These are phyloP conservation scores for Silvanus unidentatus DNA, from an alignment of 2,888 invertebrate genomes.

Conservation along the genomic window DNA sequence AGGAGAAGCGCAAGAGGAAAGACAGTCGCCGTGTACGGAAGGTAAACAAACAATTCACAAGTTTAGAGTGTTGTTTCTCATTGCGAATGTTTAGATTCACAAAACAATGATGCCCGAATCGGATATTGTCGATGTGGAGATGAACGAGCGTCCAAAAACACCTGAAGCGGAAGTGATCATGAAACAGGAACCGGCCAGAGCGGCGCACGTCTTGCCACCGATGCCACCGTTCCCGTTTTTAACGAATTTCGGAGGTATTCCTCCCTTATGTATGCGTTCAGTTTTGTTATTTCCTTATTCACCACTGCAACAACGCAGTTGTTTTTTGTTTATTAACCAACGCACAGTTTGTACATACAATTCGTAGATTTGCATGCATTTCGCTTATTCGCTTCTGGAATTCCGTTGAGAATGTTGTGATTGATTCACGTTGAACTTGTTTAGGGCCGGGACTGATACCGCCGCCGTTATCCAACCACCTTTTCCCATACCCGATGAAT, in stretches of 20 bases:
- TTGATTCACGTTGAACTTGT: too few relatives aligned
- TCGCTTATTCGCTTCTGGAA: too few relatives aligned
- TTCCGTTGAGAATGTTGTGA: too few relatives aligned
- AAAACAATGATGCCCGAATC: slow-evolving; percentile 28
- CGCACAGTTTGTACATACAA: too few relatives aligned
- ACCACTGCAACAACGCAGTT: too few relatives aligned
- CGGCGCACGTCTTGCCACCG: slow-evolving; percentile 22
- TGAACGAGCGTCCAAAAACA: slow-evolving; percentile 41
- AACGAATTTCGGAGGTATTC: slow-evolving; percentile 46
- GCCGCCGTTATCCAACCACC: slow-evolving; percentile 51
- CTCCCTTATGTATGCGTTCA: slow-evolving; percentile 6
- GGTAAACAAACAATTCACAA: slow-evolving; percentile 21
- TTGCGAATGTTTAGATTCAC: slow-evolving; percentile 14
- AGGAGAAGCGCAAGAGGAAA: slow-evolving; percentile 52
- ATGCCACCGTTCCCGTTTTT: slow-evolving; percentile 52
- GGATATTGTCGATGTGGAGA: slow-evolving; percentile 31
- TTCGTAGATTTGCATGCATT: too few relatives aligned
- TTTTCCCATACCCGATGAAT: slow-evolving; percentile 35
- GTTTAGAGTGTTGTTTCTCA: neutral
- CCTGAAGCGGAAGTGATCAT: slow-evolving; percentile 36
- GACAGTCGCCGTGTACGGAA: slow-evolving; percentile 45
- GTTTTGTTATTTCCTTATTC: slow-evolving; percentile 1
- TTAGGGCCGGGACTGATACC: slow-evolving; percentile 61
- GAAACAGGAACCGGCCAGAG: slow-evolving; percentile 14
- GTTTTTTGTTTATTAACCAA: slow-evolving; percentile 11